Evolutionary conservation across 2,113 vertebrate species (phyloP), one percentile per base, ranked within the genome.

Genomic region (Oryzias celebensis): DNA sequence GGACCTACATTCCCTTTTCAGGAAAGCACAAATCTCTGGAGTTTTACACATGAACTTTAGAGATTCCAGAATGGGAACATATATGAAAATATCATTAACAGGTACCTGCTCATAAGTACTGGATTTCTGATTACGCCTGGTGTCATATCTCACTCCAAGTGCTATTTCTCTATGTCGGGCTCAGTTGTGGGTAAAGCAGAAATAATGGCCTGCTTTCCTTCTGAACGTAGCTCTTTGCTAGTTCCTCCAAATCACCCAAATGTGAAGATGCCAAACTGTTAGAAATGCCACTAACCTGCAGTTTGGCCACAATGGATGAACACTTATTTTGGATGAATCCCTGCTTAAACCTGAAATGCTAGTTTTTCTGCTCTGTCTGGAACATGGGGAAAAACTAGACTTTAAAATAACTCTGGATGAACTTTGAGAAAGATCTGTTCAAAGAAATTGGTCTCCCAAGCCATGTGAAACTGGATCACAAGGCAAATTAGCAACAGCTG

Each of bases 31-130:
- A 50, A 57, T 62, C 0, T 70, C 41, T 56, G 46, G 24, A 70
- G 62, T 62, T 52, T 59, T 62, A 4, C 59, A 70, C 24, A 57
- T 50, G 8, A 62, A 70, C 13, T 46, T 52, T 5, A 70, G 10
- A 2, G 58, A 14, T 70, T 70, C 59, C 7, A 62, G 49, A 31
- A 57, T 36, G 1, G 46, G 58, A 1, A 63, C 46, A 48, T 48
- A 48, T 23, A 62, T 28, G 41, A 42, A 42, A 42, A 13, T 42
- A 42, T 42, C 41, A 5, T 42, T 42, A 5, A 42, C 41, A 42
- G 45, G 52, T 54, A 55, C 43, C 3, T 64, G 18, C 53, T 41
- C 62, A 48, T 55, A 65, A 23, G 44, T 56, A 24, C 20, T n/a
- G 13, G 22, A 66, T 66, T 66, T 51, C 17, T 62, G 49, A 44